These are phyloP conservation scores for Enchytraeus crypticus DNA, from an alignment of 2,888 invertebrate species.

Conservation along the genomic window DNA sequence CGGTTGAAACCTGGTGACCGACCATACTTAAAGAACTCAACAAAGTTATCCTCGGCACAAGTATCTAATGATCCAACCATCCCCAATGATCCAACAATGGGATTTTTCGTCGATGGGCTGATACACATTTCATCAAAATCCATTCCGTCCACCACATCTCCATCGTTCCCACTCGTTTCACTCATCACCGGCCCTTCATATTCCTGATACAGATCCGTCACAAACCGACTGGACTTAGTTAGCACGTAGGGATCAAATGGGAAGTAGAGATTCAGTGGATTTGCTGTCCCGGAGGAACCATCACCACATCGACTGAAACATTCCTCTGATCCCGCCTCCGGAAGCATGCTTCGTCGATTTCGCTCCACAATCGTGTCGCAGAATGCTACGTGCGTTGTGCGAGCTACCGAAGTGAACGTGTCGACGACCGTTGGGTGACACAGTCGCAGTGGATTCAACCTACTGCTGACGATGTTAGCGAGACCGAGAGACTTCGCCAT, in stretches of 20 bases:
- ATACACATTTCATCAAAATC: too few species aligned
- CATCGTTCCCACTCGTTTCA: too few species aligned
- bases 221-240: conserved; percentile 30
- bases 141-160: too few species aligned
- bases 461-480: conserved; percentile 72
- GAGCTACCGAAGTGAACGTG: conserved; percentile 49
- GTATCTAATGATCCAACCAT: too few species aligned
- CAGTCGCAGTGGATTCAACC: conserved; percentile 76
- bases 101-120: too few species aligned
- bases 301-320: conserved; percentile 19
- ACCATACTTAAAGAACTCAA: too few species aligned
- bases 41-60: too few species aligned
- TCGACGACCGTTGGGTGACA: conserved; percentile 54
- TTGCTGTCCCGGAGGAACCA: too few species aligned
- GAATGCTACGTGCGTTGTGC: conserved; percentile 75
- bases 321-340: conserved; percentile 52
- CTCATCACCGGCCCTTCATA: background rate
- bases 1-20: too few species aligned
- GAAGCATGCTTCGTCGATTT: conserved; percentile 54
- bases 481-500: conserved; percentile 72
- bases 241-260: conserved; percentile 83
- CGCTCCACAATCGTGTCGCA: conserved; percentile 82
- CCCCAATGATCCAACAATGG: too few species aligned
- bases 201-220: background rate
- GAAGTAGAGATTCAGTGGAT: conserved; percentile 64